A percentile compares a stretch with the other conserved stretches of the same genome.
Conservation (phyloP, 2,888 invertebrate species). For the Micropterix aruncella region DNA sequence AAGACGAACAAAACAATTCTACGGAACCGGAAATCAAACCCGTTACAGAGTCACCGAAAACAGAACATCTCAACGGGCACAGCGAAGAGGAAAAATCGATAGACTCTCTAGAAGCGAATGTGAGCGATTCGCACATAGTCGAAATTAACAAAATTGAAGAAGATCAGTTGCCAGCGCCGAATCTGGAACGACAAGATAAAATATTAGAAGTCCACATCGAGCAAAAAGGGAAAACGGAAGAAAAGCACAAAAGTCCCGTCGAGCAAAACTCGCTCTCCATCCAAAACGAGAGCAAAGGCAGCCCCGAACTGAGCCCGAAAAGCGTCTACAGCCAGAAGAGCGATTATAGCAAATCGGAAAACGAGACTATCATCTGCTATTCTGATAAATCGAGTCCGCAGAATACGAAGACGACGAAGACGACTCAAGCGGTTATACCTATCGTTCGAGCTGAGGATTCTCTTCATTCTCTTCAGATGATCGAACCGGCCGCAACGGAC, state of each 20-base stretch:
- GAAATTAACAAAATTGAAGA: conserved; percentile 34
- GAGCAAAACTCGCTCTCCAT: conserved; percentile 4
- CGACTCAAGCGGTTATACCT: conserved; percentile 36
- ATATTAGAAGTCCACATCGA: conserved; percentile 5
- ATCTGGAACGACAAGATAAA: conserved; percentile 4
- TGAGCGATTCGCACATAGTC: conserved; percentile 36
- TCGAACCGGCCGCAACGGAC: conserved; percentile 14
- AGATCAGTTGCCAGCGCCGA: conserved; percentile 2
- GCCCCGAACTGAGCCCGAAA: conserved; percentile 28
- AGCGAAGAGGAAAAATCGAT: conserved; percentile 29
- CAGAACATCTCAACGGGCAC: conserved; percentile 24
- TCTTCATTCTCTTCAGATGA: conserved; percentile 20
- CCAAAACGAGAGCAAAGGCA: conserved; percentile 14
- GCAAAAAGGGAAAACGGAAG: conserved; percentile 7
- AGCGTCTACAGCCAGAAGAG: conserved; percentile 34
- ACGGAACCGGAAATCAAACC: conserved; percentile 22
- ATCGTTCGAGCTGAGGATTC: conserved; percentile 33
- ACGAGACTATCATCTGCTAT: conserved; percentile 34
- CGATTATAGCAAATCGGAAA: conserved; percentile 30
- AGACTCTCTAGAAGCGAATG: conserved; percentile 36
- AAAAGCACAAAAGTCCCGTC: conserved; percentile 5
- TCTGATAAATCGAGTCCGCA: conserved; percentile 36
- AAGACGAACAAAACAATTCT: conserved; percentile 5
- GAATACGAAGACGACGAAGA: conserved; percentile 25
- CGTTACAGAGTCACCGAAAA: conserved; percentile 19